phyloP scores from a whole-genome alignment of 2,113 vertebrate genomes.

The Phylloscopus whistleri region DNA sequence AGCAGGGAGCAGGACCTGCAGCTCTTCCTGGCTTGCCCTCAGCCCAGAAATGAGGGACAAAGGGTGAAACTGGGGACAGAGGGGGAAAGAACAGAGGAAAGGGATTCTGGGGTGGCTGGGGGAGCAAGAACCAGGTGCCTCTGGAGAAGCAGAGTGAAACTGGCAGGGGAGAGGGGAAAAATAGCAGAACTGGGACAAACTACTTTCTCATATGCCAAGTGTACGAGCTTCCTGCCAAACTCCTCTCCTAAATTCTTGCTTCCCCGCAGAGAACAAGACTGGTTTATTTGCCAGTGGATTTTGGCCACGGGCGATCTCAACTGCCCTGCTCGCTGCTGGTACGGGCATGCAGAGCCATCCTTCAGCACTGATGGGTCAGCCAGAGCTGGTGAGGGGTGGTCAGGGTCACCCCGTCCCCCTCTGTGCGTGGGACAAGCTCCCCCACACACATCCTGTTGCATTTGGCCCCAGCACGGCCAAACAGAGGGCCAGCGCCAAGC shows the following conservation, averaged over 20 bases:
- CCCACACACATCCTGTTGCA: background rate
- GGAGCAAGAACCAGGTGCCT: background rate
- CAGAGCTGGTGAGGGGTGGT: background rate
- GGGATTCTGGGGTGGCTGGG: too few species aligned
- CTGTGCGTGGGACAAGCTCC: background rate
- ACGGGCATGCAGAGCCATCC: background rate
- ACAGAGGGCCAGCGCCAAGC: background rate
- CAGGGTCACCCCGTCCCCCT: background rate
- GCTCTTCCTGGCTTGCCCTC: background rate
- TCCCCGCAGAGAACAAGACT: background rate
- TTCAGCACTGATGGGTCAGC: accelerated
- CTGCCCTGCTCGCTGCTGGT: accelerated
- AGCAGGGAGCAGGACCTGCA: accelerated
- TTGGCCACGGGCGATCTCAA: accelerated
- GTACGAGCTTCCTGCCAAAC: background rate
- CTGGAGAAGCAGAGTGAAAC: background rate
- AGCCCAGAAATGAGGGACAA: accelerated
- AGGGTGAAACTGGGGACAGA: background rate
- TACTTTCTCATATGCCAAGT: background rate
- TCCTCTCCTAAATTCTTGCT: conserved; percentile 1
- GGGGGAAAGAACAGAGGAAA: background rate
- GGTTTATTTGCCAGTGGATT: background rate
- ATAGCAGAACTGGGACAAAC: background rate
- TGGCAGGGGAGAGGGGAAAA: background rate
- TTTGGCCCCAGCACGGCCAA: background rate